A percentile compares a stretch with the other conserved stretches of the same genome.
phyloP scores from a whole-genome alignment of 2,888 invertebrate species.

The Amaurobius ferox region DNA sequence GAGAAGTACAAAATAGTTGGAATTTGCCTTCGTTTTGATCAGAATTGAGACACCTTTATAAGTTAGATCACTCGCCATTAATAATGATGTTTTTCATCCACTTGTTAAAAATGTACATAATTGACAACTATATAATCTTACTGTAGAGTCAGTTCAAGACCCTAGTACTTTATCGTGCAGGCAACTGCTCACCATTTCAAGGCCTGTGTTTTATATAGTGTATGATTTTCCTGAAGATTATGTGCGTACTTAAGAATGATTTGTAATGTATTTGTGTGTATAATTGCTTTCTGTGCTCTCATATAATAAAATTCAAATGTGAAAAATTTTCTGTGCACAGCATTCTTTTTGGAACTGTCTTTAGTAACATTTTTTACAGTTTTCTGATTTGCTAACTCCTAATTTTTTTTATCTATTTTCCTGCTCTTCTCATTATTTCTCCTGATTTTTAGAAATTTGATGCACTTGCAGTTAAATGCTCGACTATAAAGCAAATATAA shows the following conservation, averaged over 20 bases:
- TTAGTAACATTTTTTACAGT: too few relatives aligned
- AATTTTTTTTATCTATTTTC: too few relatives aligned
- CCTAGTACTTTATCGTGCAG: constrained; percentile 12
- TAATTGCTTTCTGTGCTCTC: constrained; percentile 53
- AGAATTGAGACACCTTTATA: not conserved
- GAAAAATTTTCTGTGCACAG: too few relatives aligned
- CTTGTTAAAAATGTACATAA: constrained; percentile 5
- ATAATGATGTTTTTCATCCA: not conserved
- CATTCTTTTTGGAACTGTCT: too few relatives aligned
- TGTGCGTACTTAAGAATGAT: constrained; percentile 11
- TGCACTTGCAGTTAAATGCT: too few relatives aligned
- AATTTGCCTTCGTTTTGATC: not conserved
- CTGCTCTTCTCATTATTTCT: too few relatives aligned
- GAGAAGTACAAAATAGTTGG: constrained; percentile 7
- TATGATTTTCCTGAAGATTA: not conserved
- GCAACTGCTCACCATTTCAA: not conserved
- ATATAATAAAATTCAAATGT: constrained; percentile 47
- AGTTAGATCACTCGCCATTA: not conserved
- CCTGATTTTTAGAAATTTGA: too few relatives aligned
- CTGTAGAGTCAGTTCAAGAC: not conserved
- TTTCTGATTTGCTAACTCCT: too few relatives aligned
- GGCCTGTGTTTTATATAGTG: constrained; percentile 13
- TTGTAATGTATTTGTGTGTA: constrained; percentile 23
- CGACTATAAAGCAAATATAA: too few relatives aligned
- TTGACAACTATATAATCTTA: not conserved